These are phyloP conservation scores for Drosophila seguyi DNA, from an alignment of 1,140 invertebrate species.

Conservation along the genomic window DNA sequence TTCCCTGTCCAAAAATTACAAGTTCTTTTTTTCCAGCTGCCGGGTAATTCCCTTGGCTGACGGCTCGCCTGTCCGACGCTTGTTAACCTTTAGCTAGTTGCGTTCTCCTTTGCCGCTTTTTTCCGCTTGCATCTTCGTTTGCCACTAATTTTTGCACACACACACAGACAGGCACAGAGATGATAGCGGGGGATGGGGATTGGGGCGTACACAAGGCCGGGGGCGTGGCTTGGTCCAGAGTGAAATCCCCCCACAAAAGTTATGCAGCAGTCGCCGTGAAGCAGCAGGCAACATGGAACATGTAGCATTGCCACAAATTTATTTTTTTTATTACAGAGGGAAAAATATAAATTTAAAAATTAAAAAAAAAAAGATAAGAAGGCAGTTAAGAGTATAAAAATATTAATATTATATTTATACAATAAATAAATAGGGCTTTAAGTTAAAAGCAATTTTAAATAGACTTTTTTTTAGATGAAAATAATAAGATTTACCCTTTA, in stretches of 20 bases:
- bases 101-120: constrained; percentile 47
- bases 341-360: background rate
- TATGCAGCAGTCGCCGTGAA: constrained; percentile 68
- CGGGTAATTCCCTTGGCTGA: constrained; percentile 52
- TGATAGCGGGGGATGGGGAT: constrained; percentile 13
- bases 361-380: background rate
- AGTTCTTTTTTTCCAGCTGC: constrained; percentile 58
- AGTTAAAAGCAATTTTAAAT: background rate
- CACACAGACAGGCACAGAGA: background rate
- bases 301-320: constrained; percentile 63
- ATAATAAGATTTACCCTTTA: too few relatives aligned
- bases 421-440: too few relatives aligned
- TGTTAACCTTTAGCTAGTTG: constrained; percentile 79
- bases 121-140: constrained; percentile 49
- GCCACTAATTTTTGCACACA: constrained; percentile 71
- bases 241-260: constrained; percentile 78
- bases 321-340: constrained; percentile 24
- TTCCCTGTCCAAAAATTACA: constrained; percentile 72
- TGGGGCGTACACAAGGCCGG: constrained; percentile 3
- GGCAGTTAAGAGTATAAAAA: background rate
- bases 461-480: too few relatives aligned
- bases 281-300: constrained; percentile 53
- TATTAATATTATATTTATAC: background rate
- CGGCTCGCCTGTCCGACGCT: constrained; percentile 63
- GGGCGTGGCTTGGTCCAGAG: constrained; percentile 46